Evolutionary conservation across 2,797 vertebrate genomes (phyloP).

Genomic region (Acrossocheilus wenchowensis): DNA sequence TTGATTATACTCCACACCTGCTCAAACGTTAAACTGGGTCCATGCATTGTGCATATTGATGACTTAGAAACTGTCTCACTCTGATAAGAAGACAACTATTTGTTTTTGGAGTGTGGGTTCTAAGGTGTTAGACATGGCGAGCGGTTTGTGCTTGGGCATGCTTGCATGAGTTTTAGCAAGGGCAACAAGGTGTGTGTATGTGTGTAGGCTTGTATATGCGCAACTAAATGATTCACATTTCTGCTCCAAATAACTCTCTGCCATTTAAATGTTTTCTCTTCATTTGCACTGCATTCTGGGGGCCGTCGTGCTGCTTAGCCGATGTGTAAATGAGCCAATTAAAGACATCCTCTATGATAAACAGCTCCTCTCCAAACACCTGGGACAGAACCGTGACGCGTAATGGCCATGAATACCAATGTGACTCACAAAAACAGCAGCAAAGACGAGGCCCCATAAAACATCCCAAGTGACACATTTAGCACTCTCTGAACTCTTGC

Average conservation of each 20-base stretch:
- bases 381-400: slow-evolving; percentile 69
- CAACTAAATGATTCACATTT: slow-evolving; percentile 43
- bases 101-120: neutral
- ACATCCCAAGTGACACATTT: slow-evolving; percentile 56
- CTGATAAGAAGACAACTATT: neutral
- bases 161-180: neutral
- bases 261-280: slow-evolving; percentile 60
- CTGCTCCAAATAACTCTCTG: slow-evolving; percentile 48
- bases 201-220: slow-evolving; percentile 4
- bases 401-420: slow-evolving; percentile 71
- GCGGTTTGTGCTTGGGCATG: neutral
- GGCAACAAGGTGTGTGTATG: neutral
- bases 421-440: slow-evolving; percentile 62
- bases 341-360: slow-evolving; percentile 74
- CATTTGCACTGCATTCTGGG: slow-evolving; percentile 68
- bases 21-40: neutral
- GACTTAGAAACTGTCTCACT: neutral
- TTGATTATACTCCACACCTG: slow-evolving; percentile 47
- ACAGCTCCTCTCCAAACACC: slow-evolving; percentile 70
- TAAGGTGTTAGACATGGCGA: neutral
- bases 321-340: slow-evolving; percentile 78
- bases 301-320: slow-evolving; percentile 65
- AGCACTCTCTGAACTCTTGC: slow-evolving; percentile 42
- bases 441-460: slow-evolving; percentile 47
- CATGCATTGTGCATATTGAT: slow-evolving; percentile 22